Evolutionary conservation across 2,797 vertebrate species (phyloP).

Genomic region (Eulemur mongoz): DNA sequence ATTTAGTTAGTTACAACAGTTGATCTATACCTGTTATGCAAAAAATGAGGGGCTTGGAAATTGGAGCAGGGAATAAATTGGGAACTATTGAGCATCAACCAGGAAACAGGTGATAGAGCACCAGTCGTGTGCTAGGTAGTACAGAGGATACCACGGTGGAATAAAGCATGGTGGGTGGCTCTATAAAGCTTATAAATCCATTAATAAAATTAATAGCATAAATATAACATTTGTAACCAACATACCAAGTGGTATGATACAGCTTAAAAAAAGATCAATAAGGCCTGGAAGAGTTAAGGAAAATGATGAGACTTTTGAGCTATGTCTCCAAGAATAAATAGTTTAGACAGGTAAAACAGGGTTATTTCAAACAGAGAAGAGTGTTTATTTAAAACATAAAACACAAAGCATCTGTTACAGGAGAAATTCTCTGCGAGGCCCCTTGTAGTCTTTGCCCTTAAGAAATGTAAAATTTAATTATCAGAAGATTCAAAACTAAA

Average conservation of each 20-base stretch:
- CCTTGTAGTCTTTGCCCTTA: background rate
- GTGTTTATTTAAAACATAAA: conserved; percentile 14
- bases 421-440: background rate
- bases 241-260: background rate
- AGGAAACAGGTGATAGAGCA: background rate
- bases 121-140: background rate
- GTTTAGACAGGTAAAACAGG: background rate
- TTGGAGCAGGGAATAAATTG: background rate
- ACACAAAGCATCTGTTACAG: background rate
- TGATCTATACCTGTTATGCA: background rate
- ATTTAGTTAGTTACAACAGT: background rate
- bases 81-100: background rate
- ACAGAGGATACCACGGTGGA: background rate
- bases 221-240: background rate
- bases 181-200: background rate
- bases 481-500: conserved; percentile 7
- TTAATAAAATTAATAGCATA: background rate
- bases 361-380: conserved; percentile 35
- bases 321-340: background rate
- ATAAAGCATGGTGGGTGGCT: background rate
- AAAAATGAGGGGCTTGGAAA: conserved; percentile 28
- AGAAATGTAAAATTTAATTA: conserved; percentile 8
- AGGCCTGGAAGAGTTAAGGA: conserved; percentile 7
- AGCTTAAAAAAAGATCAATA: background rate
- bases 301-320: background rate